phyloP scores from a whole-genome alignment of 2,113 vertebrate genomes.

The cattle (Bos taurus) region DNA sequence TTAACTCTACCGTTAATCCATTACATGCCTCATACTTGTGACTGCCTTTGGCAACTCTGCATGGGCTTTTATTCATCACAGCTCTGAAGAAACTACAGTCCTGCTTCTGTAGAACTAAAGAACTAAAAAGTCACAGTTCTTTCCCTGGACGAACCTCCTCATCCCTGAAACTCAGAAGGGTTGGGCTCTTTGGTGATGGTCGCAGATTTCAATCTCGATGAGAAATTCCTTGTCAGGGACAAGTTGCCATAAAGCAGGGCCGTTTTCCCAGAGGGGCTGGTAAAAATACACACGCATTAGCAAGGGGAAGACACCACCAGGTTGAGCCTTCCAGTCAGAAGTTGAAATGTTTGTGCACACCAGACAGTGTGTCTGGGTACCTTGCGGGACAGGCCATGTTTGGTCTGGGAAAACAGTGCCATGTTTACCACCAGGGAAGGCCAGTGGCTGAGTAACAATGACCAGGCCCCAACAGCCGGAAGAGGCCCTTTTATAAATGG shows the following conservation, averaged over 20 bases:
- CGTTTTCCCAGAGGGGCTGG: constrained; percentile 59
- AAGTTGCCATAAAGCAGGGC: neutral
- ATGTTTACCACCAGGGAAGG: constrained; percentile 90
- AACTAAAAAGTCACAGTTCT: constrained; percentile 49
- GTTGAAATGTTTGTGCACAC: constrained; percentile 76
- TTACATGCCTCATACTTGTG: neutral
- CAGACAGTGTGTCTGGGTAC: constrained; percentile 86
- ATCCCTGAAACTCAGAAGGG: constrained; percentile 22
- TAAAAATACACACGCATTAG: constrained; percentile 73
- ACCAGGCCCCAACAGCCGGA: constrained; percentile 80
- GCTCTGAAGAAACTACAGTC: neutral
- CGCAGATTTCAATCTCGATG: neutral
- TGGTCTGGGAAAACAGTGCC: constrained; percentile 89
- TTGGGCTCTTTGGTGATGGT: constrained; percentile 40
- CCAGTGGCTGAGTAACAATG: constrained; percentile 89
- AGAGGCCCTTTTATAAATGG: constrained; percentile 72
- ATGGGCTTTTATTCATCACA: neutral
- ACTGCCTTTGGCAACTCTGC: neutral
- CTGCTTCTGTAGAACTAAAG: neutral
- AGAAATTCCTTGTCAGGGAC: constrained; percentile 52
- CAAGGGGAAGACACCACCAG: constrained; percentile 64
- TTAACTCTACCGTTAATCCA: neutral
- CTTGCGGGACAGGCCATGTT: constrained; percentile 75
- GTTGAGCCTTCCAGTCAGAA: constrained; percentile 70
- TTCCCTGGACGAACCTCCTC: neutral